Percentiles rank a stretch among this genome's conserved stretches.
Evolutionary conservation across 2,113 vertebrate species (phyloP).

Genomic region (Crypturellus undulatus): DNA sequence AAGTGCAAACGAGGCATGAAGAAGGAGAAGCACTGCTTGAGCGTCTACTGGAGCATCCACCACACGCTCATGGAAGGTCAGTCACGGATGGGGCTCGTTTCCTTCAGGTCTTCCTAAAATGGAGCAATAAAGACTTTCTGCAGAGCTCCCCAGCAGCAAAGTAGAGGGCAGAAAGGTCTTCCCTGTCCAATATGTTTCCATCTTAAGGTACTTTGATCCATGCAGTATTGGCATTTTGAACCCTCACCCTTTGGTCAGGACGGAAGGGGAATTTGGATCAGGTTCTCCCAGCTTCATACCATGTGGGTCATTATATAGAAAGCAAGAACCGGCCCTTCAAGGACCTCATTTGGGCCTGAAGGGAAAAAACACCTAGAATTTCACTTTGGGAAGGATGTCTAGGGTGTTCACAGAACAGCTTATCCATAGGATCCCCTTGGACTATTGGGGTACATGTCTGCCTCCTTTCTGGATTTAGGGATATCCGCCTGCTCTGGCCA

Average conservation of each 20-base stretch:
- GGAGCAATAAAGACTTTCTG: not conserved
- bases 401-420: not conserved
- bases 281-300: too few species aligned
- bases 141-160: not conserved
- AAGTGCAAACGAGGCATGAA: constrained; percentile 94
- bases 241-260: too few species aligned
- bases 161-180: not conserved
- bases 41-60: constrained; percentile 95
- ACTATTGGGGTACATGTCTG: not conserved
- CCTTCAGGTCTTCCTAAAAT: accelerated
- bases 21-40: constrained; percentile 92
- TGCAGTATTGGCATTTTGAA: not conserved
- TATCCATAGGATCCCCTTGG: not conserved
- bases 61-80: constrained; percentile 90
- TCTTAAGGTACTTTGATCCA: not conserved
- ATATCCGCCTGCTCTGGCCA: not conserved
- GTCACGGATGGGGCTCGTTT: accelerated
- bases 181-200: accelerated
- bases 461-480: not conserved
- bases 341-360: too few species aligned
- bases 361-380: not conserved
- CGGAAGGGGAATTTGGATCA: too few species aligned
- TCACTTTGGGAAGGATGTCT: not conserved
- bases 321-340: too few species aligned
- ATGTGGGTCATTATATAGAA: too few species aligned